Percentiles rank a stretch among this genome's conserved stretches.
These are phyloP conservation scores for Nasua narica DNA, from an alignment of 2,797 vertebrate species.

Conservation along the genomic window DNA sequence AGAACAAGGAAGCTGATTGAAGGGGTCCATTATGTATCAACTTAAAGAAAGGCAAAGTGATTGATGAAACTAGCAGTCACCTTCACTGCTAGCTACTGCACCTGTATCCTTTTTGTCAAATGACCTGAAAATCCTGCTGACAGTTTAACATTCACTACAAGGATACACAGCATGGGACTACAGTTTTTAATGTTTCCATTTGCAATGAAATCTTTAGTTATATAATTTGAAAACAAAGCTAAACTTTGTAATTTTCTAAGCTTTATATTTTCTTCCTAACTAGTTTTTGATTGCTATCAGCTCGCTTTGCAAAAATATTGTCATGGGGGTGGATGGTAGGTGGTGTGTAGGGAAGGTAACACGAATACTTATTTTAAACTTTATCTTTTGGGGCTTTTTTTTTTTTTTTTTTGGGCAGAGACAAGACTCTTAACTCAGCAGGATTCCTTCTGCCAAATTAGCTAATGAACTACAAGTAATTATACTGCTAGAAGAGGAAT, in stretches of 20 bases:
- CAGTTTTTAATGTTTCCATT: constrained; percentile 85
- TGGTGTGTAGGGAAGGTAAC: not conserved
- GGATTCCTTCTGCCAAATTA: not conserved
- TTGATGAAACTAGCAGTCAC: constrained; percentile 98
- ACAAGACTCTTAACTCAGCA: constrained; percentile 28
- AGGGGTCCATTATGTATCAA: constrained; percentile 99
- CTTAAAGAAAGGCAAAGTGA: constrained; percentile 98
- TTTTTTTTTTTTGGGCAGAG: not conserved
- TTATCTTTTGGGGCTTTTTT: not conserved
- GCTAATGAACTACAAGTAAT: constrained; percentile 32
- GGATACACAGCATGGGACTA: constrained; percentile 78
- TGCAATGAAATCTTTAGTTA: constrained; percentile 73
- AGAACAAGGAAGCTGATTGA: constrained; percentile 97
- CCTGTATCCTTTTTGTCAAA: constrained; percentile 97
- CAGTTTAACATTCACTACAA: constrained; percentile 92
- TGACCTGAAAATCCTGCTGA: constrained; percentile 99
- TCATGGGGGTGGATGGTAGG: not conserved
- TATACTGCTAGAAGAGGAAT: constrained; percentile 25
- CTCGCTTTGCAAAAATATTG: constrained; percentile 52
- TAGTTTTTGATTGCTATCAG: constrained; percentile 13
- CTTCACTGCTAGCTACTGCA: constrained; percentile 96
- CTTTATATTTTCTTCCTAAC: constrained; percentile 7
- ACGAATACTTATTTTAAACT: constrained; percentile 16
- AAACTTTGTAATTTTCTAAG: constrained; percentile 47
- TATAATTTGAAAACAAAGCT: constrained; percentile 59